Evolutionary conservation across 2,888 invertebrate genomes (phyloP).

Genomic region (Erebia epiphron): DNA sequence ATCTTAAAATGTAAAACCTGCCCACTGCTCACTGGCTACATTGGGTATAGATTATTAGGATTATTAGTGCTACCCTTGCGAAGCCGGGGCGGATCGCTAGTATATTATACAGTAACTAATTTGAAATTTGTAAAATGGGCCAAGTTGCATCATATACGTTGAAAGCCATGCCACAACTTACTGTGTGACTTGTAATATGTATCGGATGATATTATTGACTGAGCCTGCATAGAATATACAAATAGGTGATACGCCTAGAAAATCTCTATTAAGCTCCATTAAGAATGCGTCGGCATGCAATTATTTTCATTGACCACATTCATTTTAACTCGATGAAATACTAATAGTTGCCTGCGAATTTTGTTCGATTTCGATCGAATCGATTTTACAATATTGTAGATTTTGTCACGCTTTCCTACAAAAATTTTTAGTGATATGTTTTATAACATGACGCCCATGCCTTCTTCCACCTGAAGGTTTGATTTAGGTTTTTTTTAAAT

Average conservation of each 20-base stretch:
- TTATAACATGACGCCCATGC: too few relatives aligned
- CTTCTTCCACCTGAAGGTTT: too few relatives aligned
- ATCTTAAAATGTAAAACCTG: too few relatives aligned
- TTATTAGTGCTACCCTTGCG: too few relatives aligned
- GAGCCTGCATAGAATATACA: conserved; percentile 16
- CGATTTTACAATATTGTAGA: too few relatives aligned
- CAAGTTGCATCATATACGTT: conserved; percentile 12
- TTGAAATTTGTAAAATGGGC: conserved; percentile 15
- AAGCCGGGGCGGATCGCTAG: too few relatives aligned
- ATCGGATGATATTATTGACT: conserved; percentile 18
- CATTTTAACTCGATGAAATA: neutral
- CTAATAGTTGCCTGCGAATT: neutral
- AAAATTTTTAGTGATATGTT: too few relatives aligned
- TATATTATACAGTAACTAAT: neutral
- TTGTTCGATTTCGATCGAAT: too few relatives aligned
- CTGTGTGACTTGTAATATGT: conserved; percentile 21
- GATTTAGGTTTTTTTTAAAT: too few relatives aligned
- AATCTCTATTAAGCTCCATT: conserved; percentile 19
- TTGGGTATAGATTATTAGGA: too few relatives aligned
- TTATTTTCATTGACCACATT: conserved; percentile 19
- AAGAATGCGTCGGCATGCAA: conserved; percentile 9
- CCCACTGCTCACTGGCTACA: too few relatives aligned
- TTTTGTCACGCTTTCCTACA: too few relatives aligned
- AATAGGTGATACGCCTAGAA: conserved; percentile 15
- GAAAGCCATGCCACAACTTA: conserved; percentile 20